Evolutionary conservation across 2,888 invertebrate species (phyloP).

Genomic region (Carpatolechia fugitivella): DNA sequence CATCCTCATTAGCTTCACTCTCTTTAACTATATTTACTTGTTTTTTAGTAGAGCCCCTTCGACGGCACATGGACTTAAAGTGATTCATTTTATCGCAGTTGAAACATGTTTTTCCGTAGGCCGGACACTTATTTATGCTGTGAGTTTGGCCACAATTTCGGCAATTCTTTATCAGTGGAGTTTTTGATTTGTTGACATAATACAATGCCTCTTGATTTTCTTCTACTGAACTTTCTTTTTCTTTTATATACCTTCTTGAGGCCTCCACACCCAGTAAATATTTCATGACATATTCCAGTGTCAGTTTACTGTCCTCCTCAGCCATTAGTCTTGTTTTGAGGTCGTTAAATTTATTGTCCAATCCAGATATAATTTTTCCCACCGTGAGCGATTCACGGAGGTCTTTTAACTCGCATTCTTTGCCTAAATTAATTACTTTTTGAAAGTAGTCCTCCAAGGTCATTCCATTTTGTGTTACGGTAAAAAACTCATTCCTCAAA

Average conservation of each 20-base stretch:
- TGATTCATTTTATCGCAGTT: slow-evolving; percentile 17
- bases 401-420: slow-evolving; percentile 1
- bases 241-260: no score
- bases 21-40: no score
- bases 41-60: no score
- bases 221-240: no score
- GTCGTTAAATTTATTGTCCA: slow-evolving; percentile 4
- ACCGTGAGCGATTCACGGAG: background rate
- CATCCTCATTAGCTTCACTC: no score
- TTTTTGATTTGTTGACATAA: no score
- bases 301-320: background rate
- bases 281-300: background rate
- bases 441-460: slow-evolving; percentile 8
- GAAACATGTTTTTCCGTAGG: slow-evolving; percentile 15
- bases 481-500: background rate
- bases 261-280: background rate
- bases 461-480: background rate
- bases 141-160: slow-evolving; percentile 14
- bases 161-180: background rate
- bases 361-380: slow-evolving; percentile 1
- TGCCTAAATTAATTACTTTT: slow-evolving; percentile 6
- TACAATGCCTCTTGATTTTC: no score
- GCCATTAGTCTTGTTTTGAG: background rate
- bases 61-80: slow-evolving; percentile 6
- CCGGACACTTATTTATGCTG: slow-evolving; percentile 14